These are phyloP conservation scores for Deilephila elpenor DNA, from an alignment of 2,888 invertebrate genomes.

Conservation along the genomic window DNA sequence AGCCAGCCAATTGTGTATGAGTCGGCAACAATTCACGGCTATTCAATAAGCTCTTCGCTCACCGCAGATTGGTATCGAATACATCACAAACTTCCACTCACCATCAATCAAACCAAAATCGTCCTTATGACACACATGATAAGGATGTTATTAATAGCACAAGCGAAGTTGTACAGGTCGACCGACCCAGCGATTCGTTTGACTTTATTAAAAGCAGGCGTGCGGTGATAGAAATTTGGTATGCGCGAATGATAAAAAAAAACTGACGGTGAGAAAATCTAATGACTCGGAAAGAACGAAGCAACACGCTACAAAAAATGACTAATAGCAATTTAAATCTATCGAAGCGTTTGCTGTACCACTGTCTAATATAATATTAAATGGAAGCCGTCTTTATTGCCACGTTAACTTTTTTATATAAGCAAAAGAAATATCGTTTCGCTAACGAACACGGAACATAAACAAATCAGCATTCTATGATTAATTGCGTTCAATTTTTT, in stretches of 20 bases:
- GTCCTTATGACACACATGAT: conserved; percentile 37
- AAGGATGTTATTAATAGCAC: conserved; percentile 1
- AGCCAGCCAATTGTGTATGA: conserved; percentile 77
- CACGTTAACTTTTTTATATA: conserved; percentile 28
- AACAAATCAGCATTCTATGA: conserved; percentile 27
- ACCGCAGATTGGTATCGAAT: conserved; percentile 71
- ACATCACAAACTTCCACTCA: conserved; percentile 41
- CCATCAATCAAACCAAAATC: conserved; percentile 35
- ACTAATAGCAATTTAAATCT: conserved; percentile 34
- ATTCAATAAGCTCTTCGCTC: conserved; percentile 76
- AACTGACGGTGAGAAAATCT: conserved; percentile 47
- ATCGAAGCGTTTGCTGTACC: conserved; percentile 27
- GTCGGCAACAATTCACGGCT: conserved; percentile 73
- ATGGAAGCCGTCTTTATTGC: conserved; percentile 30
- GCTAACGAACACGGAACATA: conserved; percentile 29
- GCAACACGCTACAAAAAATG: conserved; percentile 41
- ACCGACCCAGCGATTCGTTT: conserved; percentile 37
- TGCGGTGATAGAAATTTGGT: conserved; percentile 55
- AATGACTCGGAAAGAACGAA: conserved; percentile 47
- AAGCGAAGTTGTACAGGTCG: conserved; percentile 26
- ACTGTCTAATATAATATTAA: conserved; percentile 30
- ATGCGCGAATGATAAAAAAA: conserved; percentile 52
- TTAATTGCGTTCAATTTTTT: conserved; percentile 22
- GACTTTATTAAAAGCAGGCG: conserved; percentile 49
- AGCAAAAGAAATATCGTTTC: conserved; percentile 29